These are phyloP conservation scores for Falco punctatus DNA, from an alignment of 2,113 vertebrate genomes.

Conservation along the genomic window DNA sequence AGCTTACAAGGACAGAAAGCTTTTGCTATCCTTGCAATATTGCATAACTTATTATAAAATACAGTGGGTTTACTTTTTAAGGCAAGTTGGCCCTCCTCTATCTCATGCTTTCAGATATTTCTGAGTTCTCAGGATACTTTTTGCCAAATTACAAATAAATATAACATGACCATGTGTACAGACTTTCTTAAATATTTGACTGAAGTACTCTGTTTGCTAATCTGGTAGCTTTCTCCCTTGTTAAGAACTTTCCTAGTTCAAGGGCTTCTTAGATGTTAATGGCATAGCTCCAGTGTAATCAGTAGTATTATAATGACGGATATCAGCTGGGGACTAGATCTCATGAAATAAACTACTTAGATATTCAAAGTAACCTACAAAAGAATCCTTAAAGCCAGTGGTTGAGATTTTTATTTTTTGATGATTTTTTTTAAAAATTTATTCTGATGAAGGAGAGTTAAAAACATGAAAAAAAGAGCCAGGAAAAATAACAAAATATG, in stretches of 20 bases:
- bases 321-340: neutral
- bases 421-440: neutral
- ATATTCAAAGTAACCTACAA: neutral
- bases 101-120: neutral
- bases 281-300: neutral
- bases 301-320: neutral
- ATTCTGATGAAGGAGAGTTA: neutral
- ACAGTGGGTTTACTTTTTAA: neutral
- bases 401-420: neutral
- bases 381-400: neutral
- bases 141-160: neutral
- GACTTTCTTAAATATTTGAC: neutral
- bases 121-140: neutral
- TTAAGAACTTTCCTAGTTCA: constrained; percentile 14
- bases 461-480: neutral
- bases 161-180: neutral
- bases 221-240: constrained; percentile 32
- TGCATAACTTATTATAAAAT: neutral
- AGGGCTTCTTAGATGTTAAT: neutral
- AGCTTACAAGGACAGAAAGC: neutral
- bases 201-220: neutral
- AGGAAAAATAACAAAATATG: neutral
- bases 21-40: neutral
- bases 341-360: neutral
- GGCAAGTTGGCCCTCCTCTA: neutral